These are phyloP conservation scores for Python bivittatus DNA, from an alignment of 2,113 vertebrate genomes.

Conservation along the genomic window DNA sequence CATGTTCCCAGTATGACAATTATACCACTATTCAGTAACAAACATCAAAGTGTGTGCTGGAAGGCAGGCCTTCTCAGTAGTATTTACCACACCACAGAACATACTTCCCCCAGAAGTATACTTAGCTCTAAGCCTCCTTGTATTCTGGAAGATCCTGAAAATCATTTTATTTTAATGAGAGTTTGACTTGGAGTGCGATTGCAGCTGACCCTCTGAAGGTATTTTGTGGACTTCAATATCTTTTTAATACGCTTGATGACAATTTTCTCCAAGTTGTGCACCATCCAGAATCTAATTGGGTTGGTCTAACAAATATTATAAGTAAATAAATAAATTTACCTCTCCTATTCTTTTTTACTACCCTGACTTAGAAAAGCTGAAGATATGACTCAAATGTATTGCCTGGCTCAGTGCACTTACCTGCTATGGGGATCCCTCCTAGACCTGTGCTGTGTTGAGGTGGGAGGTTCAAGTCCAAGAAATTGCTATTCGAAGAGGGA, in stretches of 20 bases:
- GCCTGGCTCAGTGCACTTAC: constrained; percentile 75
- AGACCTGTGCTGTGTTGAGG: constrained; percentile 97
- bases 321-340: background rate
- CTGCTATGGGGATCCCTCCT: constrained; percentile 98
- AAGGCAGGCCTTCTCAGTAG: background rate
- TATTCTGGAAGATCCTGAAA: background rate
- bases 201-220: background rate
- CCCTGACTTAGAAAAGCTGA: constrained; percentile 55
- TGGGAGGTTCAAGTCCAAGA: constrained; percentile 96
- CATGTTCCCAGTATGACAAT: constrained; percentile 18
- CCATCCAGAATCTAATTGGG: background rate
- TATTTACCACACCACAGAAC: background rate
- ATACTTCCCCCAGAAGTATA: background rate
- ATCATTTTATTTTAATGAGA: background rate
- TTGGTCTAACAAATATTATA: background rate
- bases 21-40: constrained; percentile 31
- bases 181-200: background rate
- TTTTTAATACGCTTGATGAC: background rate
- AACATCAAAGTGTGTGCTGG: background rate
- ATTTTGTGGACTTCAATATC: background rate
- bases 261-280: background rate
- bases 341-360: constrained; percentile 44
- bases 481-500: constrained; percentile 95
- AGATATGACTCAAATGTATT: constrained; percentile 57
- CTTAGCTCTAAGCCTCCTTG: background rate